Base-by-base conservation (phyloP, 1,140 invertebrate species). In the Cardiocondyla obscurior region DNA sequence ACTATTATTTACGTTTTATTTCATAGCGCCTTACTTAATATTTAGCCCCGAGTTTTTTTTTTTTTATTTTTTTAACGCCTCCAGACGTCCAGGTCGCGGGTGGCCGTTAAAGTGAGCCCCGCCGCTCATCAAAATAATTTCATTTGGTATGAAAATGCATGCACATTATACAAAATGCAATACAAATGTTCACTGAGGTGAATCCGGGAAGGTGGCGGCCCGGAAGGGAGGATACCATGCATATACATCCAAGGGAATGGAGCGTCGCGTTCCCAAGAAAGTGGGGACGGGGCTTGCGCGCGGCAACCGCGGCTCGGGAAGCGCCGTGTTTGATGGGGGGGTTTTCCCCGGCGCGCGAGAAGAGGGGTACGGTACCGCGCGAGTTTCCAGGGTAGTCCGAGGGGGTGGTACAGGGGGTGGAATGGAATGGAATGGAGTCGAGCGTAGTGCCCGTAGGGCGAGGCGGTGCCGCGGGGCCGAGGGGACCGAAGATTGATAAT, bases 401-500 rank as follows among this genome's bases (percentile, higher is more conserved):
- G 58, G 74, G 86, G 85, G 86, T 83, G 81, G 89, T 90, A 89
- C n/a, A 87, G 90, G 91, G 89, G 91, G 89, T 87, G 91, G 90
- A 93, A 91, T 91, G 91, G 90, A 94, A 93, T 93, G 90, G 91
- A 94, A 91, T 92, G 90, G 85, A 90, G 89, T 70, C 83, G 82
- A 88, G 88, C 86, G 88, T 77, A 85, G 87, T 88, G 86, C 88
- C 90, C 84, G 89, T 82, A 88, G 90, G 90, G 87, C 57, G 84
- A 82, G 86, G 84, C 62, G 72, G 69, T 83, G 86, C 77, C 58
- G 83, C 84, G 77, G 82, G 77, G 88, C 70, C 77, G 88, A 90
- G 93, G 93, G 92, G 89, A 89, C 89, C 81, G 90, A 93, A 94
- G 93, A 94, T 94, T 94, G 93, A 94, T 94, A 94, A 94, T 92